Conservation (phyloP, 2,888 invertebrate species). For the Coremacera marginata region DNA sequence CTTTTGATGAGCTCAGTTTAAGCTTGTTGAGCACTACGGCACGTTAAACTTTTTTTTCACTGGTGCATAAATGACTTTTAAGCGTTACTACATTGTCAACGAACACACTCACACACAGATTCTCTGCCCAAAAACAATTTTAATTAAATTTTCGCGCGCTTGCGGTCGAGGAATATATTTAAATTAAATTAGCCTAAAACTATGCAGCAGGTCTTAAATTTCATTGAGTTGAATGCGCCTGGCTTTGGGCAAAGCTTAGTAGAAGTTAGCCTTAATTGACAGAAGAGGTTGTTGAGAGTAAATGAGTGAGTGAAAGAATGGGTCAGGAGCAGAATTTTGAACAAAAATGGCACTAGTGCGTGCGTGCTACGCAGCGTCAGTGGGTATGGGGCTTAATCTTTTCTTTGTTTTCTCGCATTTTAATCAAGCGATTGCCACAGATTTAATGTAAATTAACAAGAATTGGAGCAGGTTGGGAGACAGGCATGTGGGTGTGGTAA, state of each 20-base stretch:
- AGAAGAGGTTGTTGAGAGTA: neutral
- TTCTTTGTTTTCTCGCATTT: too few relatives aligned
- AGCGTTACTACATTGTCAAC: constrained; percentile 9
- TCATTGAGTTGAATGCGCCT: constrained; percentile 4
- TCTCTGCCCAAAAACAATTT: neutral
- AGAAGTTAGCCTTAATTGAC: neutral
- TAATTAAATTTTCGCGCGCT: constrained; percentile 38
- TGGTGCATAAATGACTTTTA: constrained; percentile 36
- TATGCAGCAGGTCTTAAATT: constrained; percentile 19
- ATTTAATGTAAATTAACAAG: neutral
- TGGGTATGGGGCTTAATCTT: too few relatives aligned
- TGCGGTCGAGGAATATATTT: constrained; percentile 35
- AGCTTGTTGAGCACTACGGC: neutral
- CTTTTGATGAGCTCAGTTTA: neutral
- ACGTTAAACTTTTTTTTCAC: neutral
- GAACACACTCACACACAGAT: neutral
- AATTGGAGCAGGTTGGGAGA: neutral
- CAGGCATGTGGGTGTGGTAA: neutral
- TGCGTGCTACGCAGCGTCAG: too few relatives aligned
- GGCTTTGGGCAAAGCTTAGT: neutral
- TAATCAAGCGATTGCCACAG: neutral
- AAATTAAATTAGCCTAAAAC: constrained; percentile 37
- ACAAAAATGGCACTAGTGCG: too few relatives aligned
- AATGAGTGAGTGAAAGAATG: too few relatives aligned
- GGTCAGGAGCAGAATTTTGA: too few relatives aligned